Evolutionary conservation across 2,113 vertebrate species (phyloP).

Genomic region (Spizaetus ornatus): DNA sequence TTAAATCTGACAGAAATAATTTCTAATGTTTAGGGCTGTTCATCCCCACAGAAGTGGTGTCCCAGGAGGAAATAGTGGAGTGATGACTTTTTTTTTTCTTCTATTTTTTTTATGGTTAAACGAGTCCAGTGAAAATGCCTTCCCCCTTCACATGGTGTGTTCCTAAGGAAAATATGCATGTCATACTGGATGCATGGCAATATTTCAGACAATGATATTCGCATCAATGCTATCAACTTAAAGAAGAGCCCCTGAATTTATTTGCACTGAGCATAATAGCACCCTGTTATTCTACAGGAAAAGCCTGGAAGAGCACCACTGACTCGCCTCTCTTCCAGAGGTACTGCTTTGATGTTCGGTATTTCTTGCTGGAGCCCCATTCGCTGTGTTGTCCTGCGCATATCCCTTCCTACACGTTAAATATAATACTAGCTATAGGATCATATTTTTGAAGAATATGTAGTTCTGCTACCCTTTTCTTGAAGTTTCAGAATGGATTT

Average conservation of each 20-base stretch:
- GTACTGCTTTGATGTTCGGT: fast-evolving
- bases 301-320: neutral
- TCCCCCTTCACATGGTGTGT: neutral
- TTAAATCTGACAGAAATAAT: neutral
- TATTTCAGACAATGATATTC: neutral
- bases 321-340: neutral
- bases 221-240: neutral
- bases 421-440: too few species aligned
- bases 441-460: neutral
- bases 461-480: neutral
- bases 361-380: neutral
- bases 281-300: neutral
- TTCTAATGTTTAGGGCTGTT: neutral
- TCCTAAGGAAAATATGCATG: neutral
- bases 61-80: neutral
- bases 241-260: neutral
- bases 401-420: neutral
- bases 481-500: neutral
- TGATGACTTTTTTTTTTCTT: neutral
- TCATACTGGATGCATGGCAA: fast-evolving
- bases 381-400: neutral
- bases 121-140: neutral
- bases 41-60: neutral
- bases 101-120: neutral
- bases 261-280: neutral